Evolutionary conservation across 2,888 invertebrate genomes (phyloP).

Genomic region (Diplazon laetatorius): DNA sequence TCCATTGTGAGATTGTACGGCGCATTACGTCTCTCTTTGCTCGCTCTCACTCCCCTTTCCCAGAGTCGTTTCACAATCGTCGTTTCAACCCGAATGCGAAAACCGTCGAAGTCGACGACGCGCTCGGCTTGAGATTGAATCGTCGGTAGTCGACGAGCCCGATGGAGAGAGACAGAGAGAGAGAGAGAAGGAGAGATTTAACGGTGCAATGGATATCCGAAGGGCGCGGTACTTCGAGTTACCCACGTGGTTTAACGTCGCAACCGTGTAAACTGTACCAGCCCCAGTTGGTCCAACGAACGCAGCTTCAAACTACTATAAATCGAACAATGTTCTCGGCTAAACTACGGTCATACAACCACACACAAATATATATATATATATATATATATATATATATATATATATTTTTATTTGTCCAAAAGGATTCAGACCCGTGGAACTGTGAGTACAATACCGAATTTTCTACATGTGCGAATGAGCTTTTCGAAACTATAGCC

Average conservation of each 20-base stretch:
- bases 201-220: slow-evolving; percentile 55
- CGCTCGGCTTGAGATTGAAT: slow-evolving; percentile 55
- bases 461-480: neutral
- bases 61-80: slow-evolving; percentile 33
- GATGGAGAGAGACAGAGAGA: neutral
- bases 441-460: slow-evolving; percentile 16
- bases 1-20: neutral
- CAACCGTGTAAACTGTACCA: slow-evolving; percentile 44
- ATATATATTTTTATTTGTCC: too few relatives aligned
- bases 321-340: slow-evolving; percentile 55
- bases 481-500: neutral
- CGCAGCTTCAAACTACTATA: slow-evolving; percentile 50
- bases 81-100: slow-evolving; percentile 37
- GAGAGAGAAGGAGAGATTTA: slow-evolving; percentile 51
- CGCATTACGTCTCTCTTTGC: neutral
- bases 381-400: too few relatives aligned
- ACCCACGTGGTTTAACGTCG: slow-evolving; percentile 25
- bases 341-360: slow-evolving; percentile 43
- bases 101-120: slow-evolving; percentile 18
- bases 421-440: slow-evolving; percentile 40
- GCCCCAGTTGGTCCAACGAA: slow-evolving; percentile 14
- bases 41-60: slow-evolving; percentile 18
- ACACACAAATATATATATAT: too few relatives aligned
- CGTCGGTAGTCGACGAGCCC: neutral
- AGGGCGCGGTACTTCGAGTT: slow-evolving; percentile 42